Conservation (phyloP, 2,888 invertebrate species). For the Drosophila phalerata region DNA sequence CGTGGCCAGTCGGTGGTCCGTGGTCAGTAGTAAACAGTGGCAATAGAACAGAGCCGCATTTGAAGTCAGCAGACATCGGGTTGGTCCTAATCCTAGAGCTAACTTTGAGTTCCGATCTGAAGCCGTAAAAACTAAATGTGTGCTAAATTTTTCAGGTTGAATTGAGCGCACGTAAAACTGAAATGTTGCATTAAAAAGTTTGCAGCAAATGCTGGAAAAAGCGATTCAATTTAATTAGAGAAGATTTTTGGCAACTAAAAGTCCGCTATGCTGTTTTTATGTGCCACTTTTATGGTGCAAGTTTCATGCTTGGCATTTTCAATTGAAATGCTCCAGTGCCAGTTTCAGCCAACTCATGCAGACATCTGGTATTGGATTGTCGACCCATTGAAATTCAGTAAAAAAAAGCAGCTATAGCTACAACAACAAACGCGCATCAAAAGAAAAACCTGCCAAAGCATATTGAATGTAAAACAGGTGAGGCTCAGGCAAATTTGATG, state of each 20-base stretch:
- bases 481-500: constrained; percentile 62
- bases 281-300: constrained; percentile 62
- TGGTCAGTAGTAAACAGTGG: not conserved
- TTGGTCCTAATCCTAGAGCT: constrained; percentile 34
- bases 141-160: constrained; percentile 62
- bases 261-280: constrained; percentile 48
- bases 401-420: constrained; percentile 20
- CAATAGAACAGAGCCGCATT: constrained; percentile 4
- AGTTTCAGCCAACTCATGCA: constrained; percentile 44
- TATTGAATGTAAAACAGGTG: constrained; percentile 70
- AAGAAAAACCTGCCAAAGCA: constrained; percentile 55
- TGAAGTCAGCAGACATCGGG: not conserved
- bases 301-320: constrained; percentile 57
- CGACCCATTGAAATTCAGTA: constrained; percentile 55
- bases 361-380: constrained; percentile 44
- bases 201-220: constrained; percentile 47
- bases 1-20: not conserved
- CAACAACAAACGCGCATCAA: constrained; percentile 64
- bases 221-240: constrained; percentile 76
- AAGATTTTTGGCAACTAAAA: constrained; percentile 61
- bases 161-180: constrained; percentile 60
- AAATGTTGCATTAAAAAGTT: constrained; percentile 76
- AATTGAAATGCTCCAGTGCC: constrained; percentile 36
- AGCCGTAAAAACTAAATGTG: constrained; percentile 68
- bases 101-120: constrained; percentile 25